These are phyloP conservation scores for Pseudopleuronectes americanus DNA, from an alignment of 2,797 vertebrate species.

Conservation along the genomic window DNA sequence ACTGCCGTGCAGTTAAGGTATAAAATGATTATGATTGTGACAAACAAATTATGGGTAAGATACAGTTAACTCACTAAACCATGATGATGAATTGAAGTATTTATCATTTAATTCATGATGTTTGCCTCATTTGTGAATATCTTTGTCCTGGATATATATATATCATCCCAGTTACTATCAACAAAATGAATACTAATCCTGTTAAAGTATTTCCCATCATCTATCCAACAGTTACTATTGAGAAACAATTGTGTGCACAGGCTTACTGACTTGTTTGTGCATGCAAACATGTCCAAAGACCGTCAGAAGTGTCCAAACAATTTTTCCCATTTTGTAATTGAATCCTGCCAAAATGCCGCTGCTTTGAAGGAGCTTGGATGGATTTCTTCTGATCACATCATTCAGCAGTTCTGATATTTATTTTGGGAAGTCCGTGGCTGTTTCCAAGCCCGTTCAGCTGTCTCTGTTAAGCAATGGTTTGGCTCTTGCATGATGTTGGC, in stretches of 20 bases:
- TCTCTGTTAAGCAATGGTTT: conserved; percentile 35
- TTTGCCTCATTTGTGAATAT: background rate
- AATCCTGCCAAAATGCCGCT: conserved; percentile 54
- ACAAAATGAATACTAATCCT: background rate
- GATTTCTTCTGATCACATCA: conserved; percentile 70
- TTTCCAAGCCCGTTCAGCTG: conserved; percentile 44
- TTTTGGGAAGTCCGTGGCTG: conserved; percentile 62
- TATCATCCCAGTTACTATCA: background rate
- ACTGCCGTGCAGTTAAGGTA: too few relatives aligned
- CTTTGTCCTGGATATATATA: background rate
- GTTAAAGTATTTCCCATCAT: background rate
- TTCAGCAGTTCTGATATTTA: conserved; percentile 69
- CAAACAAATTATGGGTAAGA: background rate
- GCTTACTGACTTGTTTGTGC: conserved; percentile 35
- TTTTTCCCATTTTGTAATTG: conserved; percentile 42
- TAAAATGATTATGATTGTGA: background rate
- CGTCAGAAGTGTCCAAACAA: conserved; percentile 45
- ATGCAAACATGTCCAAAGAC: conserved; percentile 40
- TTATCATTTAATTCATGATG: too few relatives aligned
- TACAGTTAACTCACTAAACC: too few relatives aligned
- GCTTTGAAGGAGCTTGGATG: conserved; percentile 63
- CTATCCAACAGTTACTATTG: background rate
- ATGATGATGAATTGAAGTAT: too few relatives aligned
- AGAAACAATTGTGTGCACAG: conserved; percentile 13
- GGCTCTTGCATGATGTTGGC: conserved; percentile 34